Evolutionary conservation across 2,888 invertebrate species (phyloP), one percentile per base, ranked within the genome.

Genomic region (Dione vanillae): DNA sequence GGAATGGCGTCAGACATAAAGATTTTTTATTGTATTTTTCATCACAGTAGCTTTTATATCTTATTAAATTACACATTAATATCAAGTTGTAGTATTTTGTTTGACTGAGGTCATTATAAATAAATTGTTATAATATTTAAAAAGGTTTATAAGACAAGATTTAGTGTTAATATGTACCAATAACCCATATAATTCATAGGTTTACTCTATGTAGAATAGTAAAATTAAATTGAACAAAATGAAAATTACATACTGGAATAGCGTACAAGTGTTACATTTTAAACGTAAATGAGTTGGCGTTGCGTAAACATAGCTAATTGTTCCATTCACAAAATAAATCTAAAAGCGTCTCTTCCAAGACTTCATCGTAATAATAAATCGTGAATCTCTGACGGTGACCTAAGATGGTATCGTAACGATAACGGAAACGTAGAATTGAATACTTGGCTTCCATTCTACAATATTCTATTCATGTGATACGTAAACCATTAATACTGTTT

Each of bases 391-490:
- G 12, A 11, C 20, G 59, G 64, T 56, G 56, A 20, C 59, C 65
- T 45, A 68, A 68, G 52, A 61, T 62, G 65, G 65, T 56, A 43
- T 14, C 66, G 40, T 41, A 16, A 61, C 47, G 47, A 67, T 62
- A 47, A 64, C 67, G 52, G 69, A 70, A 68, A 68, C 54, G 47
- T 65, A 45, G 45, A 16, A 11, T 49, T 58, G 45, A 35, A 73
- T 69, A 67, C 71, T 73, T 73, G 73, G 73, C 73, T 41, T 19
- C 59, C 43, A 64, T 45, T 45, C 51, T 40, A 69, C 71, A 67
- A 73, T 67, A 43, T 56, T 71, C 62, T 66, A 67, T 73, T 73
- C 47, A 47, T 65, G 69, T 62, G 54, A 45, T 61, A 58, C 51
- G 49, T 69, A 67, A 51, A 52, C 47, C 51, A 64, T 40, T 52